phyloP scores from a whole-genome alignment of 1,140 invertebrate species.

The Luehdorfia chinensis region DNA sequence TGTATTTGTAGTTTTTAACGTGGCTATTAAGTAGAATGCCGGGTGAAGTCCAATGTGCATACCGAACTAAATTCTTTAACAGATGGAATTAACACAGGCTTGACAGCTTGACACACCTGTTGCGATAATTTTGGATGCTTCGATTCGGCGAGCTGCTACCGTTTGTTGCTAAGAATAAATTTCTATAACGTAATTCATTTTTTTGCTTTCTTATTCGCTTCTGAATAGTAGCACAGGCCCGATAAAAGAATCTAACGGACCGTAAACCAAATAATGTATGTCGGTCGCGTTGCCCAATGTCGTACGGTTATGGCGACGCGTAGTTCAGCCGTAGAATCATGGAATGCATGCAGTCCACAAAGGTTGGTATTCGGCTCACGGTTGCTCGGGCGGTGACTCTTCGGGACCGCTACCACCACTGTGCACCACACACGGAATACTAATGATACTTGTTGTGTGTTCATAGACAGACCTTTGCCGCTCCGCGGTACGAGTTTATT shows the following conservation, averaged over 20 bases:
- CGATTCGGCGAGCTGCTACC: not conserved
- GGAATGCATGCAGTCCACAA: conserved; percentile 40
- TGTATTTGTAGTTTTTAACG: too few relatives aligned
- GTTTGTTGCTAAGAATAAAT: too few relatives aligned
- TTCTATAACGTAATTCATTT: too few relatives aligned
- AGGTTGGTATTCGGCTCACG: conserved; percentile 64
- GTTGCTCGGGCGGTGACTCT: conserved; percentile 60
- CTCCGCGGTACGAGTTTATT: conserved; percentile 43
- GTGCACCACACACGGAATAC: conserved; percentile 48
- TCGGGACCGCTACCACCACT: conserved; percentile 49
- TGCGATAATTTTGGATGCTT: not conserved
- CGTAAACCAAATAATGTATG: conserved; percentile 51
- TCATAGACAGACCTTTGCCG: conserved; percentile 34
- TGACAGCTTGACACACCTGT: not conserved
- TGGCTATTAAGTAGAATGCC: too few relatives aligned
- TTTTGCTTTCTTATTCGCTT: too few relatives aligned
- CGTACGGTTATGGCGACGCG: conserved; percentile 49
- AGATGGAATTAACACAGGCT: not conserved
- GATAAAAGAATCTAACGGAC: conserved; percentile 53
- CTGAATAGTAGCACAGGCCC: conserved; percentile 16
- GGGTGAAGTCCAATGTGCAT: too few relatives aligned
- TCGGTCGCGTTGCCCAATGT: conserved; percentile 55
- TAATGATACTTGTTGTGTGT: conserved; percentile 58
- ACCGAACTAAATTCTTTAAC: not conserved
- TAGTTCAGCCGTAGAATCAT: conserved; percentile 39